These are phyloP conservation scores for Marcusenius ussheri DNA, from an alignment of 2,113 vertebrate genomes.

Conservation along the genomic window DNA sequence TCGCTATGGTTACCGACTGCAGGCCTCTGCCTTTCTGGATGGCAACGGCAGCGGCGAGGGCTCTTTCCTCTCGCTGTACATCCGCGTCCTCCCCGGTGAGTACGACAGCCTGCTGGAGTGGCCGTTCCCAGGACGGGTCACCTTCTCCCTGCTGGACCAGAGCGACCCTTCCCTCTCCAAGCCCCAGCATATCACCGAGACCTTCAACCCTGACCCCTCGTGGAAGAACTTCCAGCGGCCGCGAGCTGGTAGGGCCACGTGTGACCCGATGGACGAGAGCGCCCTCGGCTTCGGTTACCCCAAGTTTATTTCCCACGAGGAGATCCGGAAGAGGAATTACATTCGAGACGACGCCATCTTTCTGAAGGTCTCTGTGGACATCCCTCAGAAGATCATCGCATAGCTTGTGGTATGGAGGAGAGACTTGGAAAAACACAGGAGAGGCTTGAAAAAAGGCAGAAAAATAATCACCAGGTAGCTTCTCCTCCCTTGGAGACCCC, in stretches of 20 bases:
- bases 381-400: conserved; percentile 88
- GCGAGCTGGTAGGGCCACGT: conserved; percentile 46
- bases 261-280: conserved; percentile 90
- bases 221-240: conserved; percentile 99
- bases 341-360: conserved; percentile 89
- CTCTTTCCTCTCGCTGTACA: conserved; percentile 91
- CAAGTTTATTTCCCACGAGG: conserved; percentile 96
- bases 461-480: background rate
- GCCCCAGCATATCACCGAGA: conserved; percentile 95
- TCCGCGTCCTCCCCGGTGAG: conserved; percentile 86
- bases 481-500: background rate
- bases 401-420: background rate
- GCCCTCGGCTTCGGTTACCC: conserved; percentile 94
- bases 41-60: conserved; percentile 95
- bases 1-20: conserved; percentile 93
- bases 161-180: conserved; percentile 95
- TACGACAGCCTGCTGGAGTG: conserved; percentile 98
- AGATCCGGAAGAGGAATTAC: conserved; percentile 96
- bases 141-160: conserved; percentile 96
- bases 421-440: background rate
- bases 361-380: conserved; percentile 91
- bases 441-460: background rate
- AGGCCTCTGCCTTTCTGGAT: conserved; percentile 91
- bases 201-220: conserved; percentile 95
- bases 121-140: conserved; percentile 96